Evolutionary conservation across 2,113 vertebrate genomes (phyloP), one percentile per base, ranked within the genome.

Genomic region (Entosphenus tridentatus): DNA sequence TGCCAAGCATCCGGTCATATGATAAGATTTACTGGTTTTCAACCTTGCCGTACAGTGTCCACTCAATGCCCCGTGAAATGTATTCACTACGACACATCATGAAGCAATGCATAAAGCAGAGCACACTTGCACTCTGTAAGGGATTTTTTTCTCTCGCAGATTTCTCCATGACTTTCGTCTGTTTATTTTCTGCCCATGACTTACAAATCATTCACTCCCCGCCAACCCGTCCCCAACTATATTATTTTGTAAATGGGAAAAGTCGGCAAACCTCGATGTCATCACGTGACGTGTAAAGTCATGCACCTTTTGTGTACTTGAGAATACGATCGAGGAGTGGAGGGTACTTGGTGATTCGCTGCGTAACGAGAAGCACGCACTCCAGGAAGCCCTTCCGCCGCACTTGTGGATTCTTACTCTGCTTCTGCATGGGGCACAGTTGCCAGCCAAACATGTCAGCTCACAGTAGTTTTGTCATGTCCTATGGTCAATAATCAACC

Each of bases 321-420:
- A 95, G 76, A 56, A 98, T 83, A 0, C 92, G 82, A 57, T 96
- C 90, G 76, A 96, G 80, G 57, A 98, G 77, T 1, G 91, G 88
- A 0, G 93, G 93, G 69, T 98, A 98, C 70, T 98, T 98, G 69
- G 86, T 98, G 73, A 98, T 88, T 71, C 93, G 87, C 73, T 98
- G 93, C 0, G 93, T 96, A 2, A 98, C 88, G 13, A 98, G 77
- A 2, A 98, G 81, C 71, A 91, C 85, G 12, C 90, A 96, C 68
- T 96, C 93, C 2, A 84, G 83, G 17, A 98, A 78, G 1, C 88
- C 87, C 3, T 93, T 80, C n/a, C 92, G 77, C 69, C 89, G 78
- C 74, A 97, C 90, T 0, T 96, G 82, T 72, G 90, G 76, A 9
- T 80, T 77, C 75, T 86, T 86, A 72, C 83, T 82, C 2, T 95